phyloP scores from a whole-genome alignment of 1,140 invertebrate genomes.

The Cydia strobilella region DNA sequence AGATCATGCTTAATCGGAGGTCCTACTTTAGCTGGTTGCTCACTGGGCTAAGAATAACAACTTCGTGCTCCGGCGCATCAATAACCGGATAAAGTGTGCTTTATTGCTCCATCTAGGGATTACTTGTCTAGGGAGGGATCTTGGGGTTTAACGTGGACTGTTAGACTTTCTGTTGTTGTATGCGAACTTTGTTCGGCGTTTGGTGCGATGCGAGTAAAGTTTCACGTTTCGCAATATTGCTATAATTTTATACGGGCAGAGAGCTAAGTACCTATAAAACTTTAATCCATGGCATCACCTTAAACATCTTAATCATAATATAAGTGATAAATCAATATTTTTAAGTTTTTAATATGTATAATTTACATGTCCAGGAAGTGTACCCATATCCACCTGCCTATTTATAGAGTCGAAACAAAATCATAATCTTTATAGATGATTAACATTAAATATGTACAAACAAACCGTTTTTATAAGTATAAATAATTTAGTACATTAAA shows the following conservation, averaged over 20 bases:
- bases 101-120: slow-evolving; percentile 18
- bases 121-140: slow-evolving; percentile 15
- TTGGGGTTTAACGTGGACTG: slow-evolving; percentile 1
- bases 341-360: too few relatives aligned
- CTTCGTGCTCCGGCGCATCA: slow-evolving; percentile 4
- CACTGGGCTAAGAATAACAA: not conserved
- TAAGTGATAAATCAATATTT: too few relatives aligned
- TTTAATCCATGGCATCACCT: too few relatives aligned
- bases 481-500: too few relatives aligned
- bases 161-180: not conserved
- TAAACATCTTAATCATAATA: too few relatives aligned
- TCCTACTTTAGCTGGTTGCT: not conserved
- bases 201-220: not conserved
- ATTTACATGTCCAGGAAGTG: too few relatives aligned
- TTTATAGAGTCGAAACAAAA: too few relatives aligned
- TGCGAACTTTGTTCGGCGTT: not conserved
- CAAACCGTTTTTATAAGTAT: too few relatives aligned
- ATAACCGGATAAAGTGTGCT: slow-evolving; percentile 29
- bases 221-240: slow-evolving; percentile 4
- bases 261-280: too few relatives aligned
- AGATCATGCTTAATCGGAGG: not conserved
- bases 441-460: too few relatives aligned
- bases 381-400: too few relatives aligned
- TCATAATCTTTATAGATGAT: too few relatives aligned
- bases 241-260: not conserved